Base-by-base conservation (phyloP, 2,113 vertebrate species). In the Paradisaea rubra region DNA sequence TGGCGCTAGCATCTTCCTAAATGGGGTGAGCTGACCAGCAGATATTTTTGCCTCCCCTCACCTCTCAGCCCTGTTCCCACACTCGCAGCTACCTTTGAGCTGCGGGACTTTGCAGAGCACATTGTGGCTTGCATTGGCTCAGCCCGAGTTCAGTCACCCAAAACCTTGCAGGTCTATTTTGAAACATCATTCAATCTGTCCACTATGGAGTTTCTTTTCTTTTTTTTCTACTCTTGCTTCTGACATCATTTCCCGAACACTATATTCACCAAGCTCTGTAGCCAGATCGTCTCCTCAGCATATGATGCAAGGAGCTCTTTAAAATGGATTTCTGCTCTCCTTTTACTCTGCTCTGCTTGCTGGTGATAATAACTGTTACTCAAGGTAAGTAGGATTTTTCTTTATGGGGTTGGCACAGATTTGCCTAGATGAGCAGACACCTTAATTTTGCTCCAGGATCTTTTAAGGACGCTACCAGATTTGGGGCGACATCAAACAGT, bases 231-330 rank as follows among this genome's bases (percentile, higher is more conserved):
- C 83, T 80, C 72, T 86, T 95, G 69, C 91, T 96, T 96, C 95
- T 97, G 96, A 97, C 97, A 96, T 97, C 97, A 97, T 89, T 97
- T 97, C 96, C 97, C 87, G 69, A 97, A 30, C 12, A 6, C 84
- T 96, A 42, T 52, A 88, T 94, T 93, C 95, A 71, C 95, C 4
- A 83, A 93, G 91, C 84, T 83, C 96, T 83, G 81, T 94, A 97
- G 94, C 66, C 90, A 93, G 94, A 95, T 73, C 19, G 13, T 96
- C 90, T 91, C 95, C 86, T 86, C 94, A 69, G 88, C 94, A 72
- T 85, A 95, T 17, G 81, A 96, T 97, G 69, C 91, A 90, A 94
- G 86, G 94, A 92, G 91, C 74, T 93, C 94, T 86, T 94, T 96
- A 94, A 96, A 95, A 97, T 97, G 97, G 96, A 96, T 96, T 96